phyloP scores from a whole-genome alignment of 2,888 invertebrate genomes.

The Dioctria linearis region DNA sequence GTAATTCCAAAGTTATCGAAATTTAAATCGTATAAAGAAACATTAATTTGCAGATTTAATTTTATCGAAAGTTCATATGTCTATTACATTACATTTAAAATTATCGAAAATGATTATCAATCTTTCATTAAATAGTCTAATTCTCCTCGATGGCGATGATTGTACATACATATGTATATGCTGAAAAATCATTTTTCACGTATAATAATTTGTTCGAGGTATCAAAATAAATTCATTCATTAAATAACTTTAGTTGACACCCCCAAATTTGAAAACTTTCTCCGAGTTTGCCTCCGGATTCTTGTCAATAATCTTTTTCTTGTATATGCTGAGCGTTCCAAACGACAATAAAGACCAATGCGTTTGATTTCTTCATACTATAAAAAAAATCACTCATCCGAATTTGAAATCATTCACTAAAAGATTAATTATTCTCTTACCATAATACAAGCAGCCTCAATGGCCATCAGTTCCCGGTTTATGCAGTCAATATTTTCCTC shows the following conservation, averaged over 20 bases:
- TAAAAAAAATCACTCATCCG: neutral
- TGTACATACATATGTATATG: no score
- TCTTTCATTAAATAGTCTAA: no score
- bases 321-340: neutral
- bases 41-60: no score
- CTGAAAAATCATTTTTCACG: no score
- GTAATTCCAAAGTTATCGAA: no score
- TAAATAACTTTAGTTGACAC: neutral
- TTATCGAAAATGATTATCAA: no score
- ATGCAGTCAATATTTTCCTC: conserved; percentile 1
- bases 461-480: neutral
- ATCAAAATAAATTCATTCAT: neutral
- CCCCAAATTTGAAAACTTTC: neutral
- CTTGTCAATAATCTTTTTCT: neutral
- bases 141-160: no score
- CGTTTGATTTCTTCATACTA: neutral
- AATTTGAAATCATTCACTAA: neutral
- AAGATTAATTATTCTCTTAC: neutral
- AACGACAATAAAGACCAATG: neutral
- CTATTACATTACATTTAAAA: no score
- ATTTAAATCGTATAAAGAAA: no score
- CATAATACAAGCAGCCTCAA: conserved; percentile 9
- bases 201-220: neutral
- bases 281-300: neutral
- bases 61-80: no score